Evolutionary conservation across 2,888 invertebrate species (phyloP), one percentile per base, ranked within the genome.

Genomic region (Cheilosia vernalis): DNA sequence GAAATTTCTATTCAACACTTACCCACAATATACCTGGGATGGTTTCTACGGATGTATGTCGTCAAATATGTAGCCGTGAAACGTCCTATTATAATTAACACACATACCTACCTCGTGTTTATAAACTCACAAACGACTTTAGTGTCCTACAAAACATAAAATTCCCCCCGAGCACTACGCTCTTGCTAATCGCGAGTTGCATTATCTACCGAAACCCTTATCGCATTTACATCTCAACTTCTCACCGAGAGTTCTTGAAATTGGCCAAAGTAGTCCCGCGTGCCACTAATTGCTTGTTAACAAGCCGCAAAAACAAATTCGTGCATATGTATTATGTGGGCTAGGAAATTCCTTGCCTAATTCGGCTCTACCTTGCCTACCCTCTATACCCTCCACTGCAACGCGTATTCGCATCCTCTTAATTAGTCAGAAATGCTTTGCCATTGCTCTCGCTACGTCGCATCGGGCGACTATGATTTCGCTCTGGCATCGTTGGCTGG

Each of bases 211-310:
- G 30, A 53, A 40, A 42, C 61, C 30, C 61, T 73, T 73, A 73
- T 73, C 73, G 30, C 33, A n/a, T 17, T 13, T 33, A 55, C 61
- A 73, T 63, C 73, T 53, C 42, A 33, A 33, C 55, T 40, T 55
- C 55, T 51, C 47, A 19, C 37, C 30, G 10, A 44, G 21, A 66
- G 64, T 21, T 63, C 58, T 58, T 15, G 51, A 76, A 81, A 81
- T 70, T 69, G 60, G 24, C 63, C 56, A 58, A 24, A 63, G 33
- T 56, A 74, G 44, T 51, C 63, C 51, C 44, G 67, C 33, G 60
- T 27, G 53, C 63, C 27, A 44, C 76, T 81, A 72, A 82, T 72
- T 77, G 77, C 82, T 82, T 77, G 82, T 82, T 77, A 82, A 77
- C 82, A 77, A 70, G 64, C 47, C 27, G 64, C 70, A 58, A 40